Evolutionary conservation across 2,113 vertebrate genomes (phyloP).

Genomic region (Circaetus gallicus): DNA sequence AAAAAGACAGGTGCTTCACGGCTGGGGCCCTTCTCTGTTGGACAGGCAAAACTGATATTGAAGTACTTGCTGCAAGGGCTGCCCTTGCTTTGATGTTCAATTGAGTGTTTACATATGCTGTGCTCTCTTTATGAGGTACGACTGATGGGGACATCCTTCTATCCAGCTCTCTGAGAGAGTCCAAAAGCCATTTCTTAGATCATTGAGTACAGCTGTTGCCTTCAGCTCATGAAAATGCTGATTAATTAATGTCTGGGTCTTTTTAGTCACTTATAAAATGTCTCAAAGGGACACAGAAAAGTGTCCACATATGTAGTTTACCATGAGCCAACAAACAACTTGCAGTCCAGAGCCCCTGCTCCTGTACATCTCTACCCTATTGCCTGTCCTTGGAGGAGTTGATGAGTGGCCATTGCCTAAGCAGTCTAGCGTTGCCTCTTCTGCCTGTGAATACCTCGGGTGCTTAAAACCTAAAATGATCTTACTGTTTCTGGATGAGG

Average conservation of each 20-base stretch:
- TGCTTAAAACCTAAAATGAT: neutral
- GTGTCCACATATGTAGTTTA: neutral
- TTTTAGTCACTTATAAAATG: neutral
- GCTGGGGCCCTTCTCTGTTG: neutral
- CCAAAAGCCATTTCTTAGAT: slow-evolving; percentile 1
- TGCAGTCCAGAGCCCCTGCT: neutral
- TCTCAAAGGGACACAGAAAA: neutral
- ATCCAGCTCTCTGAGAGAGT: neutral
- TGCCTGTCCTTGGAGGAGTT: neutral
- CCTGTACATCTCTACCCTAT: neutral
- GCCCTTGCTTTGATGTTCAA: neutral
- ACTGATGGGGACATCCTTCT: neutral
- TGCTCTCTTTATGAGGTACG: neutral
- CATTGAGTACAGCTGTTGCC: neutral
- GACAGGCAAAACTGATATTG: neutral
- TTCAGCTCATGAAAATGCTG: neutral
- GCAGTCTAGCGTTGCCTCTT: neutral
- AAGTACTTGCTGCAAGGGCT: neutral
- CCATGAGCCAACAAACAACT: neutral
- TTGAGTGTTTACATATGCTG: neutral
- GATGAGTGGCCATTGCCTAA: neutral
- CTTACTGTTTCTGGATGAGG: neutral
- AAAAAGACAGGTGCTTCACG: neutral
- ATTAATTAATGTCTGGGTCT: neutral
- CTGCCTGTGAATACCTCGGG: neutral